Percentiles rank a stretch among this genome's conserved stretches.
Evolutionary conservation across 2,797 vertebrate genomes (phyloP).

Genomic region (Chloroceryle amazona): DNA sequence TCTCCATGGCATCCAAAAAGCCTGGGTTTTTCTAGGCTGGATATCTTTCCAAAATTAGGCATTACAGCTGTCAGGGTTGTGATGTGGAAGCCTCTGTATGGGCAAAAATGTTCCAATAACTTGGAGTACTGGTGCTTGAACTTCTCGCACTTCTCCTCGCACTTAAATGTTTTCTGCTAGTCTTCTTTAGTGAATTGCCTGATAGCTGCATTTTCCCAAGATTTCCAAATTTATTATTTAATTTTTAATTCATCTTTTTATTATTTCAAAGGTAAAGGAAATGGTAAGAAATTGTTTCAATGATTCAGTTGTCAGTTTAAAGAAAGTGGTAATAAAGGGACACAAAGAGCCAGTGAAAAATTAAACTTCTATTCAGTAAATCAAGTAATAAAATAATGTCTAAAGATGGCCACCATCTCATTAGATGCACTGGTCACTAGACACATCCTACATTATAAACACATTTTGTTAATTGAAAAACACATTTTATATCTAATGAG

Average conservation of each 20-base stretch:
- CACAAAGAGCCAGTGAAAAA: not conserved
- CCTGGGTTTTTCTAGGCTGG: not conserved
- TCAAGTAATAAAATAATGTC: not conserved
- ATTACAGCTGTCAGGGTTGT: not conserved
- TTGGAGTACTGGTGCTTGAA: not conserved
- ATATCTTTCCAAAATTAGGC: not conserved
- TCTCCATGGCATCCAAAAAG: not conserved
- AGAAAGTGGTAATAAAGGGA: not conserved
- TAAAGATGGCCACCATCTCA: not conserved
- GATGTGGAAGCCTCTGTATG: not conserved
- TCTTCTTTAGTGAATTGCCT: not conserved
- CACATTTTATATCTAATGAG: constrained; percentile 20
- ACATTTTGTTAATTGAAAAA: constrained; percentile 50
- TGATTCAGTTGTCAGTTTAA: not conserved
- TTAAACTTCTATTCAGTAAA: not conserved
- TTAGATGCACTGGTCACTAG: constrained; percentile 24
- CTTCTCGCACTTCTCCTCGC: not conserved
- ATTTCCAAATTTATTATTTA: not conserved
- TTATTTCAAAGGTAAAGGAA: not conserved
- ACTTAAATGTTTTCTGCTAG: not conserved
- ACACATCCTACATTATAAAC: constrained; percentile 41
- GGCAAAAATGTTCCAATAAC: not conserved
- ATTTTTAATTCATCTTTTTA: not conserved
- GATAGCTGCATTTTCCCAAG: not conserved
- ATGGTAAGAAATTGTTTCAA: not conserved